Conservation (phyloP, 2,888 invertebrate species). For the Rhyacophila evoluta region DNA sequence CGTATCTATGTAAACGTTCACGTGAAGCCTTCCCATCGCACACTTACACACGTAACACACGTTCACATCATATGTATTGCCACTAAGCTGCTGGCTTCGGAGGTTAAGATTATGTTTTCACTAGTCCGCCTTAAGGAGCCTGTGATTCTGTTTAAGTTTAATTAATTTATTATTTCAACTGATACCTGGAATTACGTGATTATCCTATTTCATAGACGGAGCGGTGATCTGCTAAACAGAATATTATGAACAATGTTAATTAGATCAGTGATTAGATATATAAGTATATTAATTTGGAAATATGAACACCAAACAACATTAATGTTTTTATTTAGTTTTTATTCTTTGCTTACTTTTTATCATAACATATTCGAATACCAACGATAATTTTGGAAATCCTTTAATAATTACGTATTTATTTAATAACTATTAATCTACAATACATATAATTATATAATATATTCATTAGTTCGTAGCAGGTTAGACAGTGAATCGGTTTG, state of each 20-base stretch:
- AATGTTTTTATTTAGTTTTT: too few species aligned
- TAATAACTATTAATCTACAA: too few species aligned
- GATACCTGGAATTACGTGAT: neutral
- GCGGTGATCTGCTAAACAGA: slow-evolving; percentile 18
- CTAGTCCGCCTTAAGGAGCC: neutral
- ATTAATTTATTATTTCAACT: slow-evolving; percentile 18
- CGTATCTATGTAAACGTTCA: slow-evolving; percentile 12
- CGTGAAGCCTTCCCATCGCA: neutral
- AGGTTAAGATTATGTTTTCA: slow-evolving; percentile 24
- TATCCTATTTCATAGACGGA: neutral
- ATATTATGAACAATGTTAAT: slow-evolving; percentile 9
- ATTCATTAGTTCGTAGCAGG: too few species aligned
- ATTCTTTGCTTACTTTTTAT: too few species aligned
- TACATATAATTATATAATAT: too few species aligned
- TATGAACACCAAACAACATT: too few species aligned
- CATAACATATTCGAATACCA: too few species aligned
- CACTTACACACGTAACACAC: neutral
- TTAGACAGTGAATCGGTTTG: too few species aligned
- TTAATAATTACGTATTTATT: too few species aligned
- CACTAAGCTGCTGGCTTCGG: slow-evolving; percentile 6
- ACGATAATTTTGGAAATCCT: too few species aligned
- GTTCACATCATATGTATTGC: slow-evolving; percentile 8
- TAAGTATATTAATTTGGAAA: too few species aligned
- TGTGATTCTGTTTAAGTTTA: slow-evolving; percentile 2
- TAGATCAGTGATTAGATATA: slow-evolving; percentile 4